Conservation (phyloP, 2,888 invertebrate species). For the Plebejus argus region DNA sequence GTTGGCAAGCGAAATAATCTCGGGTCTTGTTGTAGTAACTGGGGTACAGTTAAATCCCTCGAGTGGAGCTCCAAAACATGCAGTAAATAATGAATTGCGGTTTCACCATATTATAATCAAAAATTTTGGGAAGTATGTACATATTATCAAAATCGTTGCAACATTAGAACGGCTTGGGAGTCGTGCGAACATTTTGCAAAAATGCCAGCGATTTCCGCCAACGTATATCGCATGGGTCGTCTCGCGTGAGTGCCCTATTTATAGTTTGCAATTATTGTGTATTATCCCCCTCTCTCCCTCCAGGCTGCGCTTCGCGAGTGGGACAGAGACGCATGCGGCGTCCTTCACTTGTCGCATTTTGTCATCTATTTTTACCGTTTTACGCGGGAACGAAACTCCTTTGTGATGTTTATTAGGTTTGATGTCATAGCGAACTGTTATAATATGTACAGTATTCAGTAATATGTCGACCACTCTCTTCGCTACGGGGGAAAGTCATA, state of each 20-base stretch:
- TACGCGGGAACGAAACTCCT: conserved; percentile 10
- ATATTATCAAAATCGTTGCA: neutral
- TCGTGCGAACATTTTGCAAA: conserved; percentile 28
- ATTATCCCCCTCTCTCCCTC: conserved; percentile 51
- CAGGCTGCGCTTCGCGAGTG: conserved; percentile 44
- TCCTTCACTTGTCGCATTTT: conserved; percentile 69
- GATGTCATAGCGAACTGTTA: neutral
- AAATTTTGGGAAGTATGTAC: neutral
- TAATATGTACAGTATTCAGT: neutral
- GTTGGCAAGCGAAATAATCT: too few species aligned
- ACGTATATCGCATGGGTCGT: conserved; percentile 55
- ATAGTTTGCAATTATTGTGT: conserved; percentile 59
- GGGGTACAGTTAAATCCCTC: too few species aligned
- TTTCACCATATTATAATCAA: neutral
- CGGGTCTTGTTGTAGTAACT: too few species aligned
- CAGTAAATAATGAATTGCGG: too few species aligned
- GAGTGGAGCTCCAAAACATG: too few species aligned
- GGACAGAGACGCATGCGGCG: conserved; percentile 55
- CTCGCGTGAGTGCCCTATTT: conserved; percentile 71
- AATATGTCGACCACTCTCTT: neutral
- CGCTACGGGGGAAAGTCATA: neutral
- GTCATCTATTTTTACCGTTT: conserved; percentile 45
- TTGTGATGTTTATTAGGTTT: conserved; percentile 23
- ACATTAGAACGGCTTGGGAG: conserved; percentile 30
- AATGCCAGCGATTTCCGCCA: conserved; percentile 47